Base-by-base conservation (phyloP, 2,797 vertebrate genomes). In the Halcyon badia region DNA sequence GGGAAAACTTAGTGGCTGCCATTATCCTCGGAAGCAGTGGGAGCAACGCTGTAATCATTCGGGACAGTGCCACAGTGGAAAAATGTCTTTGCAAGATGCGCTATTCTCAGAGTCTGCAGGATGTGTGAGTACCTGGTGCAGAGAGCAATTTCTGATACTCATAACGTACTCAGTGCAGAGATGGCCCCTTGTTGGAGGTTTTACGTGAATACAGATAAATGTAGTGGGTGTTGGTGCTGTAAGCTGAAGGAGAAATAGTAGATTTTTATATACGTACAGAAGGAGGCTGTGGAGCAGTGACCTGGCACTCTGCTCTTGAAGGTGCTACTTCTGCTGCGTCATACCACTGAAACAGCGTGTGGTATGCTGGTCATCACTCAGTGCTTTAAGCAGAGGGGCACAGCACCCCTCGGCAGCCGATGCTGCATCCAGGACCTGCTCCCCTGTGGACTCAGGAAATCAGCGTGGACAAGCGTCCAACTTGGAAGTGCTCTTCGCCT, bases 371-470 rank as follows among this genome's bases (percentile, higher is more conserved):
- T 54, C 21, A 10, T 66, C 42, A 8, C 17, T 18, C 4, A 1
- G 22, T 64, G 9, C 25, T 48, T 44, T 26, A 30, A 85, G 8
- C 42, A 41, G 25, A 61, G 69, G 7, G 4, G 11, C 14, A 22
- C 52, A 10, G 26, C 2, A 1, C 35, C 61, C 14, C 14, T 33
- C 0, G 0, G 1, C 2, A 8, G 19, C 41, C 41, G 15, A 20
- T 49, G 5, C 6, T 1, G 0, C 28, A 7, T 48, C 48, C 6
- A 16, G 28, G n/a, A 44, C 2, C 28, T 4, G 11, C 5, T 80
- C 33, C 31, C 6, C 22, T 44, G 5, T n/a, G 19, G 12, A 13
- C 58, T 82, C 25, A 19, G 10, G 21, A 69, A 84, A 37, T 12
- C 30, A 22, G 1, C 5, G 2, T 28, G 52, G 56, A 9, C 31